Evolutionary conservation across 2,113 vertebrate species (phyloP).

Genomic region (Laterallus jamaicensis): DNA sequence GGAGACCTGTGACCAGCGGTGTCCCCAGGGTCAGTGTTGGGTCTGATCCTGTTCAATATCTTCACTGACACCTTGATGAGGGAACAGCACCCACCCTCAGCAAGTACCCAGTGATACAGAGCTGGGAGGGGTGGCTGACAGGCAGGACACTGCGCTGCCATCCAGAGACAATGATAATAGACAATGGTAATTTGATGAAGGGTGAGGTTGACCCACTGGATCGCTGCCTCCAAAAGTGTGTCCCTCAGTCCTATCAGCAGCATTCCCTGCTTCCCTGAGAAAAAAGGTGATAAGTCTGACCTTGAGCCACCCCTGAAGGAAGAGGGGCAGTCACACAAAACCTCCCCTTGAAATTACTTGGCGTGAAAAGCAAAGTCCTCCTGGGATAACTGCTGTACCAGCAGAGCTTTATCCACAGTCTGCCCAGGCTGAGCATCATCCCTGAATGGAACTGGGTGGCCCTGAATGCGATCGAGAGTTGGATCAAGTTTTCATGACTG

Average conservation of each 20-base stretch:
- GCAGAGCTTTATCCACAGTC: too few species aligned
- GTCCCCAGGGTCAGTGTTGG: too few species aligned
- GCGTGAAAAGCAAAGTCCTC: background rate
- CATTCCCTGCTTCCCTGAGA: background rate
- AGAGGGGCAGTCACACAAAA: background rate
- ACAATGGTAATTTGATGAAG: background rate
- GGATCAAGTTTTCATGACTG: background rate
- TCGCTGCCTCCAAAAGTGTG: accelerated
- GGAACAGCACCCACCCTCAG: too few species aligned
- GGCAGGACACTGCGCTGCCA: too few species aligned
- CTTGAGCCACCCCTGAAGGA: background rate
- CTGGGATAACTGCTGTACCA: background rate
- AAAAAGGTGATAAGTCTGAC: background rate
- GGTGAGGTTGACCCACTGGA: background rate
- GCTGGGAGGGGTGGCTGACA: too few species aligned
- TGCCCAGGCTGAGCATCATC: too few species aligned
- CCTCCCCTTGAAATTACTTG: too few species aligned
- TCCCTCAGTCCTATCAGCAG: background rate
- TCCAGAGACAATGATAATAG: too few species aligned
- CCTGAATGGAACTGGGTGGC: background rate
- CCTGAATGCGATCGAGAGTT: accelerated
- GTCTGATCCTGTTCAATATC: too few species aligned
- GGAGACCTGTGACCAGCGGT: too few species aligned
- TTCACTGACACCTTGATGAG: too few species aligned
- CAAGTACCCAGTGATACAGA: too few species aligned